A percentile compares a stretch with the other conserved stretches of the same genome.
Conservation (phyloP, 2,113 vertebrate species). For the Thryonomys swinderianus region DNA sequence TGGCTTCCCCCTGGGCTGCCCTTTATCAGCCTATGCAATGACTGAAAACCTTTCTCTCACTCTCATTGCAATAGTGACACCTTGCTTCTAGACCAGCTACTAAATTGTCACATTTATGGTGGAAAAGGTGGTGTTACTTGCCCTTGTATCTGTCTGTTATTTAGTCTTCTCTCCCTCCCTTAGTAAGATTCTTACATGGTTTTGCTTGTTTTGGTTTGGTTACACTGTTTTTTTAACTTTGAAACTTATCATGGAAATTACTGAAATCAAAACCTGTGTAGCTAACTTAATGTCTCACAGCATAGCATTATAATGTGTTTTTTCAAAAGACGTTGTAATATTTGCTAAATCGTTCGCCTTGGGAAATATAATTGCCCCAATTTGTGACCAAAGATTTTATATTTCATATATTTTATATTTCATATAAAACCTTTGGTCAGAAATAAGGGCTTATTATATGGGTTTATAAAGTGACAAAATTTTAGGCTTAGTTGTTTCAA, state of each 20-base stretch:
- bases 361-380: neutral
- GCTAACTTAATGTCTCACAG: neutral
- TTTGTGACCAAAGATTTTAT: slow-evolving; percentile 1
- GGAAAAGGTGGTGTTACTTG: neutral
- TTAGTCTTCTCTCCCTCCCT: neutral
- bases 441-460: too few species aligned
- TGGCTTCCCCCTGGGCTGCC: neutral
- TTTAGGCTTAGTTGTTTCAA: neutral
- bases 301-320: neutral
- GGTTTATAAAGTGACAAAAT: neutral
- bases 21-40: neutral
- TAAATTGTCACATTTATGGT: neutral
- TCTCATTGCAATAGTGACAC: neutral
- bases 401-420: too few species aligned
- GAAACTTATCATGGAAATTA: neutral
- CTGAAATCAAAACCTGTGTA: neutral
- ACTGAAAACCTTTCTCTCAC: neutral
- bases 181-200: neutral
- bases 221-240: neutral
- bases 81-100: neutral
- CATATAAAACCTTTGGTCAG: too few species aligned
- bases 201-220: neutral
- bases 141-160: neutral
- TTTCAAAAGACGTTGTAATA: slow-evolving; percentile 16
- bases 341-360: neutral